Percentiles rank a stretch among this genome's conserved stretches.
Evolutionary conservation across 2,797 vertebrate genomes (phyloP).

Genomic region (Mormyrops attenuatus): DNA sequence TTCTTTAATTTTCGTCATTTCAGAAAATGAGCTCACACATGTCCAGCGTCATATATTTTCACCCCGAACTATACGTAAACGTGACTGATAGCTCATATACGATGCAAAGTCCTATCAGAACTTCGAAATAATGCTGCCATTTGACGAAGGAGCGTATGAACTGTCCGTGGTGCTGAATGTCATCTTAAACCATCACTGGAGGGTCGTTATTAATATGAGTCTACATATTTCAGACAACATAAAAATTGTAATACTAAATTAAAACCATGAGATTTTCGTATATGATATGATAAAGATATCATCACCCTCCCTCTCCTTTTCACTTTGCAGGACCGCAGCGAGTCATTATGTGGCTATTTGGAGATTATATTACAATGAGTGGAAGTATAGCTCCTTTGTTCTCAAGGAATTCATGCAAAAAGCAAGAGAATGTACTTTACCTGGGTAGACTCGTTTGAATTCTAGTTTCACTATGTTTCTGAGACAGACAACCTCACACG

Average conservation of each 20-base stretch:
- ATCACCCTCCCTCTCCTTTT: neutral
- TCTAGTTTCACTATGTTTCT: neutral
- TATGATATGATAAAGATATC: neutral
- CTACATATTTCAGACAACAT: neutral
- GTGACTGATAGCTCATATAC: neutral
- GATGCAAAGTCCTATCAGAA: neutral
- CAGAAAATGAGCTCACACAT: neutral
- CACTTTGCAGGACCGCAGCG: too few species aligned
- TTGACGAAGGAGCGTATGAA: neutral
- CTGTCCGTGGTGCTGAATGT: conserved; percentile 48
- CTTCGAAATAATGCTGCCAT: neutral
- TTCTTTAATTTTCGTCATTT: neutral
- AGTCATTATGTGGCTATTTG: neutral
- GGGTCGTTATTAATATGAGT: neutral
- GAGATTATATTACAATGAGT: neutral
- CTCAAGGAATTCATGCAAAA: neutral
- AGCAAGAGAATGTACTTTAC: neutral
- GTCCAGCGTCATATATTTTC: neutral
- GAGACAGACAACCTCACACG: neutral
- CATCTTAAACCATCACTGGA: neutral
- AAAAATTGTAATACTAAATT: neutral
- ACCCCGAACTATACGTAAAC: neutral
- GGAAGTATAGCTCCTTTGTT: neutral
- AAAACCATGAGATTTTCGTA: neutral
- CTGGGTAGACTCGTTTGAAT: neutral